Evolutionary conservation across 2,797 vertebrate species (phyloP), one percentile per base, ranked within the genome.

Genomic region (Falco berigora): DNA sequence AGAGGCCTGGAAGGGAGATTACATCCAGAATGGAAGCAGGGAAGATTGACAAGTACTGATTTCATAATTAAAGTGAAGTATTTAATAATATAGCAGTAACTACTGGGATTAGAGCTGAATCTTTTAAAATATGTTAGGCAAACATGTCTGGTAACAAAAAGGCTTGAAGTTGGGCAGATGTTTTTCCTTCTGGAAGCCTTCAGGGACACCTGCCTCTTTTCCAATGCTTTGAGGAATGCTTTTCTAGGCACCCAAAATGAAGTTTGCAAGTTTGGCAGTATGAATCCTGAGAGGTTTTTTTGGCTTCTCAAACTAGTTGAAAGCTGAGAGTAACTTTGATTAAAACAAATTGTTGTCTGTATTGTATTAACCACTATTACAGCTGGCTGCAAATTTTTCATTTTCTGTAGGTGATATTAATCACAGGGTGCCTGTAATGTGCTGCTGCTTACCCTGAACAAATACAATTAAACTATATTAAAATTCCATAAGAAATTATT

Each of bases 391-490:
- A 88, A 92, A 87, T 94, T 95, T 82, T 88, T 83, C 21, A 79
- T 94, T 97, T 96, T 97, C 85, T 74, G 73, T 84, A 63, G 95
- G 56, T 88, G 94, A 80, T 92, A 95, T 95, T 97, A 96, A 97
- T 98, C 95, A 96, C 73, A 79, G 85, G 38, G 86, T 94, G 85
- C 73, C 96, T 96, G 88, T 80, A 93, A 94, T 78, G 34, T 88
- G 61, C 86, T 96, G 88, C 58, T 89, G 74, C 80, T 95, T 92
- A 90, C 93, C 72, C 85, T 88, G 73, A 93, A 92, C 72, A 95
- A 97, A 96, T 96, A 92, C 92, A 96, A 96, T 97, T 97, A 96
- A 96, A 87, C 66, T 86, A 34, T 86, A 92, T 86, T 97, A 96
- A 91, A 94, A 96, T 94, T 97, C 94, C 56, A 81, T 91, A 87